A percentile compares a stretch with the other conserved stretches of the same genome.
Evolutionary conservation across 2,888 invertebrate genomes (phyloP).

Genomic region (Brassicogethes aeneus): DNA sequence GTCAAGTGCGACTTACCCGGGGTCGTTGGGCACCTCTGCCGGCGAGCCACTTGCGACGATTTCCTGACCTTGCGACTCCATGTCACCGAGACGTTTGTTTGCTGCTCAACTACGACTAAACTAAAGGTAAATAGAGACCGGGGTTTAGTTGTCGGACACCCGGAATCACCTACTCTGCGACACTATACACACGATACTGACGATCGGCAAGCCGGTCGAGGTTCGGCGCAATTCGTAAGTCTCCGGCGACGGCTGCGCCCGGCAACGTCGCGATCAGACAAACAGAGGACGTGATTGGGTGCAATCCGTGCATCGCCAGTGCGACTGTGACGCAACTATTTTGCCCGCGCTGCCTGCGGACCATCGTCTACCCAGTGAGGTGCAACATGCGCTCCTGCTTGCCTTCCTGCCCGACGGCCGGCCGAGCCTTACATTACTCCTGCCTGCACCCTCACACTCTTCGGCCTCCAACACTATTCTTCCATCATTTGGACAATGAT

Average conservation of each 20-base stretch:
- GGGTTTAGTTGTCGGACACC: conserved; percentile 51
- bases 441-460: too few relatives aligned
- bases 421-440: too few relatives aligned
- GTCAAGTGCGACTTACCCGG: conserved; percentile 58
- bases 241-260: conserved; percentile 33
- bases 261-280: conserved; percentile 40
- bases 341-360: conserved; percentile 11
- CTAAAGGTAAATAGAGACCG: conserved; percentile 42
- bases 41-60: conserved; percentile 68
- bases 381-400: too few relatives aligned
- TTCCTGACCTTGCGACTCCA: conserved; percentile 75
- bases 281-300: conserved; percentile 42
- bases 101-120: conserved; percentile 51
- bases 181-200: conserved; percentile 63
- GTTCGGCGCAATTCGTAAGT: conserved; percentile 33
- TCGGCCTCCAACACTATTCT: too few relatives aligned
- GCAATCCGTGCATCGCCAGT: conserved; percentile 41
- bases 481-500: too few relatives aligned
- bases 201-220: conserved; percentile 26
- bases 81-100: conserved; percentile 30
- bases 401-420: too few relatives aligned
- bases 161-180: conserved; percentile 52
- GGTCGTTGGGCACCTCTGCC: conserved; percentile 90
- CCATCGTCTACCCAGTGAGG: not conserved
- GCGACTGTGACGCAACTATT: conserved; percentile 35